These are phyloP conservation scores for Pelecanoides urinatrix DNA, from an alignment of 2,113 vertebrate genomes.

Conservation along the genomic window DNA sequence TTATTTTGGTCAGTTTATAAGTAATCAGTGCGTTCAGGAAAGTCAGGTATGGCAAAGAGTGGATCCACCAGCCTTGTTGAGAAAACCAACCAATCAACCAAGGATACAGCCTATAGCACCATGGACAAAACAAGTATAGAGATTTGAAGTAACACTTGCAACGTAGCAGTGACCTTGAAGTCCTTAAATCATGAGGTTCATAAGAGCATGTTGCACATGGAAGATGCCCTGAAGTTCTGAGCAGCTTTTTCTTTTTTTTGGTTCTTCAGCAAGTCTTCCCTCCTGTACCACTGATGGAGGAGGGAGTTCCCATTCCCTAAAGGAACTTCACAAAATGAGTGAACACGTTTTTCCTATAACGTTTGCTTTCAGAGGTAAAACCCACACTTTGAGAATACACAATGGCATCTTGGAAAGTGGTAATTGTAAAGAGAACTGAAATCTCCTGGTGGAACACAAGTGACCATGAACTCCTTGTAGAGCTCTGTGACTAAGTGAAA, in stretches of 20 bases:
- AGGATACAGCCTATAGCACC: background rate
- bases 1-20: background rate
- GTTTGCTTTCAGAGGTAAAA: background rate
- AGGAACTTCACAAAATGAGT: background rate
- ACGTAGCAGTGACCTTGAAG: background rate
- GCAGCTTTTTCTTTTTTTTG: background rate
- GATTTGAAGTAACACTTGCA: background rate
- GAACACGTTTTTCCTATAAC: background rate
- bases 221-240: background rate
- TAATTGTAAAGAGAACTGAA: background rate
- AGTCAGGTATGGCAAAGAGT: background rate
- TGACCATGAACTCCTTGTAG: background rate
- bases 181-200: background rate
- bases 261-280: background rate
- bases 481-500: background rate
- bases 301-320: background rate
- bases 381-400: background rate
- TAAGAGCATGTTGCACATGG: fast-evolving
- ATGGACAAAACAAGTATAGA: background rate
- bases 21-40: background rate
- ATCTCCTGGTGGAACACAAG: background rate
- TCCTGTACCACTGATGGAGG: background rate
- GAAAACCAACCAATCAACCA: background rate
- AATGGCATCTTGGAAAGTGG: background rate
- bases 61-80: background rate